Base-by-base conservation (phyloP, 2,888 invertebrate genomes). In the Caenorhabditis sp. region DNA sequence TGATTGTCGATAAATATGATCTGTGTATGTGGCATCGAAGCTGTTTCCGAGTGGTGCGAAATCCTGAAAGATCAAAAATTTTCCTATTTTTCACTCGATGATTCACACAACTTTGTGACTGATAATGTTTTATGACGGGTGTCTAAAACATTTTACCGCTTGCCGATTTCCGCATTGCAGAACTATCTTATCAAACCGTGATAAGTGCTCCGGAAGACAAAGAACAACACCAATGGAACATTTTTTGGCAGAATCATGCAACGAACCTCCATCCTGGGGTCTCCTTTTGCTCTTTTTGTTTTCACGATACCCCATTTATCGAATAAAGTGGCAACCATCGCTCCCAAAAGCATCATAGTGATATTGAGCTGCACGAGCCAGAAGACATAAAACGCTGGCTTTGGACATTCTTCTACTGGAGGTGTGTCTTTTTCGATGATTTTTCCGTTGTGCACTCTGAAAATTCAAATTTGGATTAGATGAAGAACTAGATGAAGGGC, bases 21-120 rank as follows among this genome's bases (percentile, higher is more conserved):
- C 87, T 44, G 89, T 88, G 81, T 90, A 91, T 14, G 89, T 81
- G 49, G 89, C 85, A 61, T 91, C 91, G 82, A 90, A 92, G 38
- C 85, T 83, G 59, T 87, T 87, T 76, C 86, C 86, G 19, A 91
- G 84, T 19, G 89, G 88, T 16, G 87, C 81, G 59, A 91, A 91
- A 28, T 83, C 84, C 91, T 91, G 74, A 28, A 91, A 49, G n/a
- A 58, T 16, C 58, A n/a, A 56, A 49, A 38, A 24, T 72, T 49
- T 16, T 14, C 38, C 12, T 38, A 10, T 31, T 58, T 72, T 19
- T n/a, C 38, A 63, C 35, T 24, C 22, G 26, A 6, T 77, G 28
- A 51, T 12, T 51, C 61, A 63, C 54, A 4, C 26, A 19, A 41
- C 47, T 12, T 10, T 16, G 49, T 70, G 79, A 63, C 63, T 70